These are phyloP conservation scores for Cyprinodon diabolis DNA, from an alignment of 2,797 vertebrate species.

Conservation along the genomic window DNA sequence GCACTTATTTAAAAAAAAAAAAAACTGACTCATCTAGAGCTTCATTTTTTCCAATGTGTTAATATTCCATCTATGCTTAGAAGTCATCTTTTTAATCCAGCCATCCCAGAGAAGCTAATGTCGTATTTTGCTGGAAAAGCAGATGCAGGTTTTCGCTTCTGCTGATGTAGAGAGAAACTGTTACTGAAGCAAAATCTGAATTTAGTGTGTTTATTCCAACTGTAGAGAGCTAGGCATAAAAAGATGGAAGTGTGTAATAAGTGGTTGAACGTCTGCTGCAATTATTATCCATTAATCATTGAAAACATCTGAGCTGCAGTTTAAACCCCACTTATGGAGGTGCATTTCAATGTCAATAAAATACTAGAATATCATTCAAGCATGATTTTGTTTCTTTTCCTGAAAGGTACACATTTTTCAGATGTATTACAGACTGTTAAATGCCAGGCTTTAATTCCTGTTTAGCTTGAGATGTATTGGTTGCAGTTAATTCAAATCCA, in stretches of 20 bases:
- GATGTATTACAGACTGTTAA: too few species aligned
- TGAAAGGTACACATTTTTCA: too few species aligned
- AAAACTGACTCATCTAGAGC: too few species aligned
- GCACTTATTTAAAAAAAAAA: too few species aligned
- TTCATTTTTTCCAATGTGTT: slow-evolving; percentile 5
- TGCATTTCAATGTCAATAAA: background rate
- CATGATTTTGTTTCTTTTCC: too few species aligned
- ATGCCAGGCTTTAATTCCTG: too few species aligned
- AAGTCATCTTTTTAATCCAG: slow-evolving; percentile 48
- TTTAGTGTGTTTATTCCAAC: slow-evolving; percentile 7
- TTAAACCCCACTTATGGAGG: background rate
- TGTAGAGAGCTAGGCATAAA: slow-evolving; percentile 12
- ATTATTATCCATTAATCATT: background rate
- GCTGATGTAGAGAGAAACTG: background rate
- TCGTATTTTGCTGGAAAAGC: slow-evolving; percentile 37
- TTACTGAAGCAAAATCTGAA: slow-evolving; percentile 27
- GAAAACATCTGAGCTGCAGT: background rate
- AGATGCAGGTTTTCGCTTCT: slow-evolving; percentile 3
- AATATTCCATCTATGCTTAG: slow-evolving; percentile 56
- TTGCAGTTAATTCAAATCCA: too few species aligned
- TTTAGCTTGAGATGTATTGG: too few species aligned
- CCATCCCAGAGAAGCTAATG: slow-evolving; percentile 17
- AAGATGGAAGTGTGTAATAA: background rate
- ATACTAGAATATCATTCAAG: too few species aligned
- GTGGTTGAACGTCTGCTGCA: background rate